Base-by-base conservation (phyloP, 2,797 vertebrate species). In the Poecile montanus region DNA sequence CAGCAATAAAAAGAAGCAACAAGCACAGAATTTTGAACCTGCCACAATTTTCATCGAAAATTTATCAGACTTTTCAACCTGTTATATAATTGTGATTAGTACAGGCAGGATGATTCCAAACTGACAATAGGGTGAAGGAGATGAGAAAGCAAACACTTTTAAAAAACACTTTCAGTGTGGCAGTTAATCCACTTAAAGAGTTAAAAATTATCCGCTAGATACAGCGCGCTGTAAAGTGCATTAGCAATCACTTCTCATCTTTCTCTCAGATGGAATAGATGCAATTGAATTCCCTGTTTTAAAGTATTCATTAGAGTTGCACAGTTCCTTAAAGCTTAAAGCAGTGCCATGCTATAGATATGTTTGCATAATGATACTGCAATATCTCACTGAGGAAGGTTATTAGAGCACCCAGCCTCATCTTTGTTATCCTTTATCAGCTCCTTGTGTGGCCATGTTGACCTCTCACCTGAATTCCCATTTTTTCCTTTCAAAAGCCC, bases 391-490 rank as follows among this genome's bases (percentile, higher is more conserved):
- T n/a, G 25, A 77, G 87, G 68, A 66, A 68, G 85, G 86, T 47
- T 78, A 36, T 89, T 29, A 65, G 29, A 93, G 85, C 54, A 63
- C 36, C 83, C 77, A 62, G 8, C 51, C 79, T 73, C 73, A 74
- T 85, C 89, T 74, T 80, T 5, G 16, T 22, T 47, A 60, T 62
- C 67, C 81, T 89, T 68, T 65, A 71, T 17, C 85, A 68, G 83
- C 81, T 93, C 63, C 93, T 81, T 65, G 48, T 60, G 61, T 66
- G 85, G 88, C 81, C 85, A 93, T 65, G 70, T 60, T 96, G 93
- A 96, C 93, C 95, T 97, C 97, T 97, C 95, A 90, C 93, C 97
- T 94, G 68, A 38, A 93, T 85, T 82, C 87, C 80, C 53, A 42
- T 57, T 78, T 80, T 80, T 88, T 90, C 91, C 91, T 84, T 92